Conservation (phyloP, 2,888 invertebrate species). For the Drosophila anceps region DNA sequence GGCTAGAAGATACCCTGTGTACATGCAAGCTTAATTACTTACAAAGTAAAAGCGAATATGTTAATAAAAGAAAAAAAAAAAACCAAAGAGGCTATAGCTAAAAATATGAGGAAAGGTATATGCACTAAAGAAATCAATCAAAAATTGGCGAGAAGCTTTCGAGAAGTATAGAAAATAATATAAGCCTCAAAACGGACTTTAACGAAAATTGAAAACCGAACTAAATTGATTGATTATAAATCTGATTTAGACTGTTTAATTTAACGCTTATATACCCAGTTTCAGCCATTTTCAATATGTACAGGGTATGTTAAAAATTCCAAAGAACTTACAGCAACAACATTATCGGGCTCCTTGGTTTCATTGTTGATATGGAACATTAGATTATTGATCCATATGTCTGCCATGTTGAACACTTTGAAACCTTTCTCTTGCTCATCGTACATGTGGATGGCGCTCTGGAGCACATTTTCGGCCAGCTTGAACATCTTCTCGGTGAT, state of each 20-base stretch:
- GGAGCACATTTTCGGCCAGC: slow-evolving; percentile 82
- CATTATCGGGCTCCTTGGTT: slow-evolving; percentile 82
- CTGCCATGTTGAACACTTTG: slow-evolving; percentile 83
- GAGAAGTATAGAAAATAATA: too few species aligned
- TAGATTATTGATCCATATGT: slow-evolving; percentile 84
- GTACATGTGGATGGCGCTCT: slow-evolving; percentile 80
- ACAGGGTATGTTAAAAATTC: neutral
- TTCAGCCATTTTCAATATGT: too few species aligned
- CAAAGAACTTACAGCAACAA: slow-evolving; percentile 75
- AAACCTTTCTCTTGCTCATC: slow-evolving; percentile 75
- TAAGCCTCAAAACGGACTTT: neutral
- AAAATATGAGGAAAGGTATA: too few species aligned
- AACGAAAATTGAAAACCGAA: neutral
- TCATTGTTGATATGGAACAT: slow-evolving; percentile 83
- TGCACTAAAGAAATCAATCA: too few species aligned
- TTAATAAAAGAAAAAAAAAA: neutral
- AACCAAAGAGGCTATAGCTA: too few species aligned
- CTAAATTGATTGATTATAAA: neutral
- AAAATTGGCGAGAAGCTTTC: neutral
- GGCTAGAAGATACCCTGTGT: neutral
- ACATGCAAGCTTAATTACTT: neutral
- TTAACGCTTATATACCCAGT: neutral
- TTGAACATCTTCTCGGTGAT: slow-evolving; percentile 84
- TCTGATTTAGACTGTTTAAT: neutral
- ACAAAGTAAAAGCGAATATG: neutral